Percentiles rank a stretch among this genome's conserved stretches.
phyloP scores from a whole-genome alignment of 2,888 invertebrate genomes.

The Chydorus sphaericus region DNA sequence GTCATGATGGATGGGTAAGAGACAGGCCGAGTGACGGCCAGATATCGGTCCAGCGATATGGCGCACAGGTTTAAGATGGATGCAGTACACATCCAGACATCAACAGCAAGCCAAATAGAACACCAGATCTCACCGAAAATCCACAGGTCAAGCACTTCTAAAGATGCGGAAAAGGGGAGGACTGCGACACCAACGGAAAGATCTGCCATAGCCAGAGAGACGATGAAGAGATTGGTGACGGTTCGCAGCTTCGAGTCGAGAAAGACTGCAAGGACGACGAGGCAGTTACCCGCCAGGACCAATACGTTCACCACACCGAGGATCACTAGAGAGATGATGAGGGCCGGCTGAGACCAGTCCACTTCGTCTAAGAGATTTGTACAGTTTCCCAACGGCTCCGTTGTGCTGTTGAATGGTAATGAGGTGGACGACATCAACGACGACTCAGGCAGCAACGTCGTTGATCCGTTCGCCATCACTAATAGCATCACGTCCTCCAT shows the following conservation, averaged over 20 bases:
- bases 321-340: constrained; percentile 58
- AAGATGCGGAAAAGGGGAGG: constrained; percentile 86
- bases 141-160: constrained; percentile 92
- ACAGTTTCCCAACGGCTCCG: constrained; percentile 31
- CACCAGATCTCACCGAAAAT: constrained; percentile 94
- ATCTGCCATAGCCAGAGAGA: constrained; percentile 90
- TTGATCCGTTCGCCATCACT: too few relatives aligned
- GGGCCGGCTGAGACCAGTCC: constrained; percentile 64
- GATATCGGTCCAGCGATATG: constrained; percentile 86
- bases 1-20: constrained; percentile 82
- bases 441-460: too few relatives aligned
- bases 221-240: constrained; percentile 92
- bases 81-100: constrained; percentile 98
- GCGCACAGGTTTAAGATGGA: constrained; percentile 92
- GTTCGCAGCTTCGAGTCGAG: constrained; percentile 81
- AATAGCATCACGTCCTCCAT: too few relatives aligned
- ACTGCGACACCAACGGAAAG: constrained; percentile 88
- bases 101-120: constrained; percentile 88
- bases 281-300: constrained; percentile 79
- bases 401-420: too few relatives aligned
- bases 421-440: too few relatives aligned
- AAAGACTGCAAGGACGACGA: constrained; percentile 84
- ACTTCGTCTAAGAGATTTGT: constrained; percentile 64
- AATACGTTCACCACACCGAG: constrained; percentile 71
- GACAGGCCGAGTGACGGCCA: constrained; percentile 91